These are phyloP conservation scores for Ophion costatus DNA, from an alignment of 2,888 invertebrate genomes.

Conservation along the genomic window DNA sequence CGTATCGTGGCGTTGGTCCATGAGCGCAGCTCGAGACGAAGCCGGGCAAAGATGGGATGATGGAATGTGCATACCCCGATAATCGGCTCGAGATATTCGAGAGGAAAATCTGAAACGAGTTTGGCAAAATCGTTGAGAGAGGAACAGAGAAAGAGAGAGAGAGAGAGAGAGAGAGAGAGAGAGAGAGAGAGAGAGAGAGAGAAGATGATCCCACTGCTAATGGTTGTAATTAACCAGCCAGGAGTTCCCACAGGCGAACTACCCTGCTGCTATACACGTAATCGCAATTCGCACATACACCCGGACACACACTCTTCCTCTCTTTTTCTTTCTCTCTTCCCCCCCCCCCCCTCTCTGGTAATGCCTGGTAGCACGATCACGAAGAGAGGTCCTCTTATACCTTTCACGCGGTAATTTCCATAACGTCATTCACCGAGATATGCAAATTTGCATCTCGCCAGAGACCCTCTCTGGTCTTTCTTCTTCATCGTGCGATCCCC, in stretches of 20 bases:
- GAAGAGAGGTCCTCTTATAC: slow-evolving; percentile 33
- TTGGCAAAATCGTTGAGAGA: slow-evolving; percentile 12
- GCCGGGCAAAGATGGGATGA: background rate
- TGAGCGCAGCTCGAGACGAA: slow-evolving; percentile 1
- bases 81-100: slow-evolving; percentile 10
- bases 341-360: background rate
- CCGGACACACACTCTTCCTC: background rate
- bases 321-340: background rate
- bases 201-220: slow-evolving; percentile 6
- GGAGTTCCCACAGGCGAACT: slow-evolving; percentile 35
- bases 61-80: background rate
- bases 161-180: too few relatives aligned
- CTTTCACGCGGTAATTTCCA: slow-evolving; percentile 52
- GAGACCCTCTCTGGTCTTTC: slow-evolving; percentile 24
- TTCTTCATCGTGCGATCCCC: slow-evolving; percentile 29
- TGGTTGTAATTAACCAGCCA: slow-evolving; percentile 31
- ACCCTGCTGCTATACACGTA: background rate
- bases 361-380: slow-evolving; percentile 54
- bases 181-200: too few relatives aligned
- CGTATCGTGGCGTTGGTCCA: background rate
- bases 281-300: background rate
- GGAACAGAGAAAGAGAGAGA: background rate
- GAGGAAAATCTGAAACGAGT: slow-evolving; percentile 19
- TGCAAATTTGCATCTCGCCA: slow-evolving; percentile 46
- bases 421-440: slow-evolving; percentile 58